Evolutionary conservation across 1,140 invertebrate species (phyloP).

Genomic region (Cyclargus thomasi): DNA sequence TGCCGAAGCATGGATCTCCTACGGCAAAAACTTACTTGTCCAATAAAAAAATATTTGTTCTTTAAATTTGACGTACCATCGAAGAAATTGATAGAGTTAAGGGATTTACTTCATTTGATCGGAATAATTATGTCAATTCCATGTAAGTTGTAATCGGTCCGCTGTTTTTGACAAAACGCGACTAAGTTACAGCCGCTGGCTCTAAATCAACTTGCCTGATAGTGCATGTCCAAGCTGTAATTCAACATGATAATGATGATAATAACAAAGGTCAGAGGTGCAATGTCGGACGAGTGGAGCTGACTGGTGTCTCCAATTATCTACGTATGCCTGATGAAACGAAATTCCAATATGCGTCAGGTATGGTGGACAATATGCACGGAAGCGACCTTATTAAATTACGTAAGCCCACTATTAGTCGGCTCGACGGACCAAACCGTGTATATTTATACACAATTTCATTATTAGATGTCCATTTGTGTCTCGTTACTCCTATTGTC

Average conservation of each 20-base stretch:
- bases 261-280: neutral
- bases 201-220: too few species aligned
- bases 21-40: too few species aligned
- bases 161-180: too few species aligned
- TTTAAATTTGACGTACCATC: too few species aligned
- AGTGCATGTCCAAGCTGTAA: too few species aligned
- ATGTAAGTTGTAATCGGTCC: too few species aligned
- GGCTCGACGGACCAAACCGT: constrained; percentile 55
- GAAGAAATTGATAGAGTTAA: too few species aligned
- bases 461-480: constrained; percentile 71
- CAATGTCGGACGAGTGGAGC: constrained; percentile 7
- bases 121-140: too few species aligned
- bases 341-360: constrained; percentile 38
- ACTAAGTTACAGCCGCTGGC: too few species aligned
- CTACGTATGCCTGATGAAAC: constrained; percentile 27
- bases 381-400: constrained; percentile 59
- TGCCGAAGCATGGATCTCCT: too few species aligned
- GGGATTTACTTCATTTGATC: too few species aligned
- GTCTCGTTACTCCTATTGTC: constrained; percentile 70
- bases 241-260: neutral
- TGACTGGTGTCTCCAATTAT: constrained; percentile 13
- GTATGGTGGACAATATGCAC: constrained; percentile 35
- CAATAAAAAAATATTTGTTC: too few species aligned
- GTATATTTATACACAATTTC: constrained; percentile 71
- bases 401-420: constrained; percentile 56